These are phyloP conservation scores for Myotis vivesi DNA, from an alignment of 2,797 vertebrate genomes.

Conservation along the genomic window DNA sequence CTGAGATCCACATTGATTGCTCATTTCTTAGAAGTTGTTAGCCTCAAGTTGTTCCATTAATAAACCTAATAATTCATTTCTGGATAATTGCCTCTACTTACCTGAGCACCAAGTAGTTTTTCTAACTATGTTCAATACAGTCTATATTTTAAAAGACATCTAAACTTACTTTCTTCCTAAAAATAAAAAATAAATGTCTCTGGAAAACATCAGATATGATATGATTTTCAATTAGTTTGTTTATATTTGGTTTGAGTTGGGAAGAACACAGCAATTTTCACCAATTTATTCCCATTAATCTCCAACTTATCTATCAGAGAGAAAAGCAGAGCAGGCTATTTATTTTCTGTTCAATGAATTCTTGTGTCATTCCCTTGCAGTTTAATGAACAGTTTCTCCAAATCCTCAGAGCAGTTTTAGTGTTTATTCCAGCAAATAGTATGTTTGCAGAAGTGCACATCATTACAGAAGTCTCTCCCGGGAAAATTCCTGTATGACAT, in stretches of 20 bases:
- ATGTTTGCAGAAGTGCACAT: constrained; percentile 35
- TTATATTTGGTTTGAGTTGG: constrained; percentile 40
- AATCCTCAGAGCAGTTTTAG: constrained; percentile 57
- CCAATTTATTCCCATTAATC: constrained; percentile 63
- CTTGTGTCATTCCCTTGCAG: constrained; percentile 37
- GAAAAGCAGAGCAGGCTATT: constrained; percentile 33
- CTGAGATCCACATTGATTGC: not conserved
- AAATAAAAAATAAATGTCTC: not conserved
- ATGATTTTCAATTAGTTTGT: constrained; percentile 54
- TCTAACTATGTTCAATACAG: not conserved
- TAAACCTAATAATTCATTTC: constrained; percentile 30
- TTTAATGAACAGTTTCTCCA: constrained; percentile 64
- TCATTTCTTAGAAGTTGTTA: constrained; percentile 7
- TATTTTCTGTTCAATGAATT: constrained; percentile 57
- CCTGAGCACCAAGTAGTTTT: not conserved
- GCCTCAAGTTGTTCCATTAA: not conserved
- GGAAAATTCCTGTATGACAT: constrained; percentile 21
- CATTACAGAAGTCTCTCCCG: constrained; percentile 25
- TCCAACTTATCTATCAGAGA: constrained; percentile 42
- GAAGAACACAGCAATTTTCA: constrained; percentile 52
- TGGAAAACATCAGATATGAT: not conserved
- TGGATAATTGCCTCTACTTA: not conserved
- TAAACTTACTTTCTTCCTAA: constrained; percentile 16
- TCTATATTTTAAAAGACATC: constrained; percentile 17
- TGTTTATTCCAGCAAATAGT: constrained; percentile 61